Percentiles rank a stretch among this genome's conserved stretches.
Conservation (phyloP, 2,797 vertebrate genomes). For the Centroberyx gerrardi region DNA sequence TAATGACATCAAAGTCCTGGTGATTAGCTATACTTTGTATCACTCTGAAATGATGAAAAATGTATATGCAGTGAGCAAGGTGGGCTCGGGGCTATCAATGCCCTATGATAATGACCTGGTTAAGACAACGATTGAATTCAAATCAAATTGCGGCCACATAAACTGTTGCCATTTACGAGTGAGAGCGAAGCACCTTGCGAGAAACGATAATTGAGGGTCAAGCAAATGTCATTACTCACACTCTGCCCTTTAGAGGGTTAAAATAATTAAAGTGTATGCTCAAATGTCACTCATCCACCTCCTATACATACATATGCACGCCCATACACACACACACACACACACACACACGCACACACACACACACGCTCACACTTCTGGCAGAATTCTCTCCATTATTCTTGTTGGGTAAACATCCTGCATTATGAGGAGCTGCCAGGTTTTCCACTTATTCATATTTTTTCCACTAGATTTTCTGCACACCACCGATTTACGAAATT, state of each 20-base stretch:
- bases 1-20: slow-evolving; percentile 16
- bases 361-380: not conserved
- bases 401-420: no score
- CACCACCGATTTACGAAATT: no score
- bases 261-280: slow-evolving; percentile 42
- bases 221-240: not conserved
- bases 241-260: slow-evolving; percentile 1
- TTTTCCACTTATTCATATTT: no score
- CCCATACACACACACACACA: not conserved
- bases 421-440: no score
- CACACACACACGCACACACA: not conserved
- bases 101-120: slow-evolving; percentile 47
- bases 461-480: no score
- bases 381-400: no score
- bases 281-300: slow-evolving; percentile 2
- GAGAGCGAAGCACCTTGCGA: not conserved
- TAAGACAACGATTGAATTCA: slow-evolving; percentile 54
- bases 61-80: slow-evolving; percentile 39
- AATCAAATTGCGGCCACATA: slow-evolving; percentile 40
- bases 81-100: slow-evolving; percentile 14
- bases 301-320: not conserved
- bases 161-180: slow-evolving; percentile 39
- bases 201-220: not conserved
- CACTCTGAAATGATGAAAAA: slow-evolving; percentile 15
- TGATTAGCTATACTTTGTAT: slow-evolving; percentile 33